Evolutionary conservation across 53 echinoderm and acorn worm species (phyloP).

Genomic region (Holothuria scabra): DNA sequence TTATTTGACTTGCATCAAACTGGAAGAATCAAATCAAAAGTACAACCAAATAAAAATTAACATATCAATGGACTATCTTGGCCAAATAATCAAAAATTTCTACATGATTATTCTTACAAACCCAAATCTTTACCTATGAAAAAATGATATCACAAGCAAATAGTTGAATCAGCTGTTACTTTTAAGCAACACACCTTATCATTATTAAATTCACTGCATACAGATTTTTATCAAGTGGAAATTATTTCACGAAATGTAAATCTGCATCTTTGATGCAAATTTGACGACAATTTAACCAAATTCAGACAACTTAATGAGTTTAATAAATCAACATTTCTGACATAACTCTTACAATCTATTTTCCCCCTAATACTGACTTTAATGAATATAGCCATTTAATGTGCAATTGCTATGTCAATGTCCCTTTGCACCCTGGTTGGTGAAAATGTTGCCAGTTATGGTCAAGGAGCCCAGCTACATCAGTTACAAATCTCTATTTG

Average conservation of each 20-base stretch:
- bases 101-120: conserved; percentile 46
- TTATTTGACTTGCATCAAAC: conserved; percentile 24
- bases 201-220: conserved; percentile 36
- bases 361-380: no score
- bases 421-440: no score
- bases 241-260: conserved; percentile 1
- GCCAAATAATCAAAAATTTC: conserved; percentile 5
- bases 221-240: conserved; percentile 22
- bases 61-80: no score
- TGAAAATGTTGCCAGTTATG: no score
- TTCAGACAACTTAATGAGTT: no score
- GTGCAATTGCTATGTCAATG: no score
- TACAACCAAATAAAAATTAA: conserved; percentile 20
- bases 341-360: no score
- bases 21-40: conserved; percentile 40
- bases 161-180: conserved; percentile 16
- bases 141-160: conserved; percentile 32
- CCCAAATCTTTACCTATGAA: conserved; percentile 19
- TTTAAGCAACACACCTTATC: conserved; percentile 23
- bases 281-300: not conserved
- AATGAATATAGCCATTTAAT: no score
- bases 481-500: no score
- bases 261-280: conserved; percentile 21
- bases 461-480: no score
- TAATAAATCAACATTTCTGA: no score